These are phyloP conservation scores for Crotalus helleri DNA, from an alignment of 2,113 vertebrate genomes.

Conservation along the genomic window DNA sequence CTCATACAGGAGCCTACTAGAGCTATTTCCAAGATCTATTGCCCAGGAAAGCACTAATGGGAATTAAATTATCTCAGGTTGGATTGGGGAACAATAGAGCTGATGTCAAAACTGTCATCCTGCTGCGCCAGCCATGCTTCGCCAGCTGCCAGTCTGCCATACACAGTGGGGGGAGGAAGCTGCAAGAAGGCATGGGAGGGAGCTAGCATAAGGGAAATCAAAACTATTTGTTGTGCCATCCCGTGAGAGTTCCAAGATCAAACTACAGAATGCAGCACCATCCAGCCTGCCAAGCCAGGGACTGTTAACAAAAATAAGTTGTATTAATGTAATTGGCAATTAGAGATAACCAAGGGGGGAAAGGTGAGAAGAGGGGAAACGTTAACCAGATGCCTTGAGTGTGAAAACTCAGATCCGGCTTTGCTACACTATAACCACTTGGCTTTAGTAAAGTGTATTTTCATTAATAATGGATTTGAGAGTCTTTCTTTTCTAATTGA, in stretches of 20 bases:
- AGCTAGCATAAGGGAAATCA: too few species aligned
- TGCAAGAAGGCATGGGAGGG: too few species aligned
- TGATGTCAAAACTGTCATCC: neutral
- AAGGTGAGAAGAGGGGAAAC: neutral
- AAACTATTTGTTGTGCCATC: too few species aligned
- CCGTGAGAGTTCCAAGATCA: too few species aligned
- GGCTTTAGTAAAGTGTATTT: neutral
- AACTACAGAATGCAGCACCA: too few species aligned
- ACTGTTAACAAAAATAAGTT: neutral
- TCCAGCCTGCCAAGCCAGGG: neutral
- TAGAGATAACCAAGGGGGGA: neutral
- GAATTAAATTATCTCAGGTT: neutral
- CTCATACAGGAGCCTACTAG: neutral
- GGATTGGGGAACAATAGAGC: neutral
- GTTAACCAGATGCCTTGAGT: neutral
- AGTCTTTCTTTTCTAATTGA: neutral
- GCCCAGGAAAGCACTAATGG: neutral
- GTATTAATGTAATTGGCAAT: neutral
- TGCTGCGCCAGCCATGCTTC: neutral
- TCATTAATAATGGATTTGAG: neutral
- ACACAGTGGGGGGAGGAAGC: neutral
- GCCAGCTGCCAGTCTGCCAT: neutral
- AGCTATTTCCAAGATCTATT: neutral
- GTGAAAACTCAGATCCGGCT: neutral
- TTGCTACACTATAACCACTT: neutral